Percentiles rank a stretch among this genome's conserved stretches.
These are phyloP conservation scores for Coracopsis vasa DNA, from an alignment of 2,113 vertebrate genomes.

Conservation along the genomic window DNA sequence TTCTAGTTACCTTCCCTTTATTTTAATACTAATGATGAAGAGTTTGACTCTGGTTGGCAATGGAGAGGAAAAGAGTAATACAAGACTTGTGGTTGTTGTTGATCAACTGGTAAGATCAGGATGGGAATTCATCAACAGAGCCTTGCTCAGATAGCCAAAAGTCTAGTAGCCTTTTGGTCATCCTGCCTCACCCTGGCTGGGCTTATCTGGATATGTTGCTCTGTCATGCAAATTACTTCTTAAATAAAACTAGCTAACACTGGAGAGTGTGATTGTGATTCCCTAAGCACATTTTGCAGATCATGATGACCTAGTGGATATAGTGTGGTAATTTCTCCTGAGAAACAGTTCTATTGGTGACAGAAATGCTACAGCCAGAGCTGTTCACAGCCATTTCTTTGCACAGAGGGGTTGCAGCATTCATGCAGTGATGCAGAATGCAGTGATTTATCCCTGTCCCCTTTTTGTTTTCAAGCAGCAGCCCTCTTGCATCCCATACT, in stretches of 20 bases:
- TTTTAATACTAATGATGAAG: not conserved
- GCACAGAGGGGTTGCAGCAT: accelerated
- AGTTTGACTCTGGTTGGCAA: not conserved
- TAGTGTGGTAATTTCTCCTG: not conserved
- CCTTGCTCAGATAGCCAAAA: not conserved
- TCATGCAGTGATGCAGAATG: not conserved
- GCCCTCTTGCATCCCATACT: not conserved
- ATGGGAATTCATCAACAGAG: not conserved
- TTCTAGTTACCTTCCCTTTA: not conserved
- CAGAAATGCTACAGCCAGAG: not conserved
- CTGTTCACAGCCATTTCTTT: not conserved
- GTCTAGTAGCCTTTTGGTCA: not conserved
- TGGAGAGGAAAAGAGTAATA: not conserved
- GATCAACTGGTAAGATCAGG: not conserved
- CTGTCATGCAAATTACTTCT: not conserved
- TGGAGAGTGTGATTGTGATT: not conserved
- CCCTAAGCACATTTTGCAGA: not conserved
- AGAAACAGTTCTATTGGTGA: not conserved
- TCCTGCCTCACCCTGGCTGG: not conserved
- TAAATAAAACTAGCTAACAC: not conserved
- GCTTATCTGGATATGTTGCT: not conserved
- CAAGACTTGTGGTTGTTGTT: not conserved
- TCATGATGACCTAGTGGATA: not conserved
- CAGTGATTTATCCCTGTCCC: not conserved
- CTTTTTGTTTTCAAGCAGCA: not conserved